Percentiles rank a stretch among this genome's conserved stretches.
Conservation (phyloP, 2,113 vertebrate genomes). For the Uropsilus gracilis region DNA sequence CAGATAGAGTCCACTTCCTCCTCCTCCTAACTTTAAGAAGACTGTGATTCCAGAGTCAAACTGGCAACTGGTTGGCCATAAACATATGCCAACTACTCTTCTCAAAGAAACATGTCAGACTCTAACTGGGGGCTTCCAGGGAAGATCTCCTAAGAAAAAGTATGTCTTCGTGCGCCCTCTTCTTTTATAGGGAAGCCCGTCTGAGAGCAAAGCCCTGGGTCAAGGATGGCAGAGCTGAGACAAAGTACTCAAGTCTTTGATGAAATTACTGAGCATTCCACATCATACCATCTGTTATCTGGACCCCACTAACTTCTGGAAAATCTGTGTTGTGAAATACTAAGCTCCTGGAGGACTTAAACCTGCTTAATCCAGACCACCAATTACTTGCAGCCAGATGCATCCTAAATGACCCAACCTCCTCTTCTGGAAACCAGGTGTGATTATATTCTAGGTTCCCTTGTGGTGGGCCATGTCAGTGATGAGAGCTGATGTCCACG, state of each 20-base stretch:
- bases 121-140: not conserved
- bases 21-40: not conserved
- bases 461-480: not conserved
- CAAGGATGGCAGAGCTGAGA: not conserved
- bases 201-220: not conserved
- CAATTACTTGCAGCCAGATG: not conserved
- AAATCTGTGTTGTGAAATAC: not conserved
- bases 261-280: not conserved
- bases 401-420: not conserved
- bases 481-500: not conserved
- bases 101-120: not conserved
- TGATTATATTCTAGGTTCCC: not conserved
- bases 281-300: not conserved
- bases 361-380: not conserved
- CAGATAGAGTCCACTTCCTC: not conserved
- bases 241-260: not conserved
- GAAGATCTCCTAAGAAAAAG: slow-evolving; percentile 11
- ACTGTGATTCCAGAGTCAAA: slow-evolving; percentile 1
- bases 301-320: not conserved
- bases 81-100: not conserved
- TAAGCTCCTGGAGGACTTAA: not conserved
- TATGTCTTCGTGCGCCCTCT: not conserved
- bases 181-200: not conserved
- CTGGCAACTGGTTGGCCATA: not conserved
- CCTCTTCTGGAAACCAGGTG: not conserved